Percentiles rank a stretch among this genome's conserved stretches.
phyloP scores from a whole-genome alignment of 2,113 vertebrate species.

The Rhineura floridana region DNA sequence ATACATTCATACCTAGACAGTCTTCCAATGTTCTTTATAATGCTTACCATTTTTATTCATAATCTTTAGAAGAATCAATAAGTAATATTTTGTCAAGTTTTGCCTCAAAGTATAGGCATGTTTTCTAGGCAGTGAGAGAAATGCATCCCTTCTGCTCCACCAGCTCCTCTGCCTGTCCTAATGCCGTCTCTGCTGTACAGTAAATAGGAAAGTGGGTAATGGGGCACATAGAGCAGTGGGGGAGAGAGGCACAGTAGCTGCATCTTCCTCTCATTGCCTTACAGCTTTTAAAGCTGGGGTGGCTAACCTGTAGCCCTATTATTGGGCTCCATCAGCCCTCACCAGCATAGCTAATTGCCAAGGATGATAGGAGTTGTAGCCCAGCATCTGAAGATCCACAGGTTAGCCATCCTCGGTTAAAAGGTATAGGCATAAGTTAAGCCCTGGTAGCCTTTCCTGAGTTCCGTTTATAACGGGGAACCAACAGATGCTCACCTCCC shows the following conservation, averaged over 20 bases:
- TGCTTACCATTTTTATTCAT: neutral
- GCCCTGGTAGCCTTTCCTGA: neutral
- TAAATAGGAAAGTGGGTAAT: neutral
- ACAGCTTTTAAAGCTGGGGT: neutral
- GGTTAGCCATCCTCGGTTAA: no score
- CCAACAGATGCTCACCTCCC: constrained; percentile 74
- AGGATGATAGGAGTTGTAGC: no score
- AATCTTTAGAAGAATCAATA: neutral
- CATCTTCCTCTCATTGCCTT: neutral
- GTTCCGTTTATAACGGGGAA: neutral
- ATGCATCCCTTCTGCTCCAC: no score
- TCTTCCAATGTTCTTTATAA: neutral
- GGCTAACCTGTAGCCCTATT: no score
- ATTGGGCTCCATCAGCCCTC: no score
- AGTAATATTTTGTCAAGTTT: neutral
- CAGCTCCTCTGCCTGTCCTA: neutral
- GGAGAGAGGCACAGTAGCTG: neutral
- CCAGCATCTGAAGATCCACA: no score
- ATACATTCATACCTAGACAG: neutral
- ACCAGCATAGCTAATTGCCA: no score
- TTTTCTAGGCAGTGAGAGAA: neutral
- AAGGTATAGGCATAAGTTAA: neutral
- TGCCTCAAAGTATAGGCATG: neutral
- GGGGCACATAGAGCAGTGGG: no score
- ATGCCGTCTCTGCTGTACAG: neutral